These are phyloP conservation scores for Crenichthys baileyi DNA, from an alignment of 2,797 vertebrate genomes.

Conservation along the genomic window DNA sequence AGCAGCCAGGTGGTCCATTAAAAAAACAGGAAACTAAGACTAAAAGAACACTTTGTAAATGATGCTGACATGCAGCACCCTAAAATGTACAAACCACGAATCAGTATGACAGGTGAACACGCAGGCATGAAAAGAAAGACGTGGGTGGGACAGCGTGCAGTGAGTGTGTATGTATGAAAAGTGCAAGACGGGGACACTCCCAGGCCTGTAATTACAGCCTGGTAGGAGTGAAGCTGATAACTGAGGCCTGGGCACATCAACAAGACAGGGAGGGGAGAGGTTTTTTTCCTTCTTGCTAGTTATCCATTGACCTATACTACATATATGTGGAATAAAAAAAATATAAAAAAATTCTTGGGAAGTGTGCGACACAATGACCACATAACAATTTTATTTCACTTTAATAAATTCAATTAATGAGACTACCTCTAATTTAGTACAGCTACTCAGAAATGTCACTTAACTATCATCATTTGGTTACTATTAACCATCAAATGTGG, in stretches of 20 bases:
- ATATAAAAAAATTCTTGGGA: not conserved
- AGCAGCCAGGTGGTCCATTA: constrained; percentile 39
- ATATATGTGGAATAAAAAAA: not conserved
- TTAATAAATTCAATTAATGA: not conserved
- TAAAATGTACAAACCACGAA: constrained; percentile 22
- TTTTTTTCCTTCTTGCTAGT: not conserved
- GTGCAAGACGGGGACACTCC: constrained; percentile 57
- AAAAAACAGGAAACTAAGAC: constrained; percentile 19
- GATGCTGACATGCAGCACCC: constrained; percentile 7
- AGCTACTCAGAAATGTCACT: not conserved
- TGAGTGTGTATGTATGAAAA: constrained; percentile 23
- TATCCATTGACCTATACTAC: not conserved
- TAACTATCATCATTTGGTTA: not conserved
- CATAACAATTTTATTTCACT: not conserved
- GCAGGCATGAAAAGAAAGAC: constrained; percentile 33
- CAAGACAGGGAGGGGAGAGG: constrained; percentile 24
- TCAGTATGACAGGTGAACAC: constrained; percentile 46
- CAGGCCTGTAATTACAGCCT: constrained; percentile 77
- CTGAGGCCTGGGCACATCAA: constrained; percentile 64
- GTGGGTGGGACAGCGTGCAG: constrained; percentile 30
- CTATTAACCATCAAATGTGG: not conserved
- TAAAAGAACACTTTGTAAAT: not conserved
- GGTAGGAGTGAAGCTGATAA: constrained; percentile 79
- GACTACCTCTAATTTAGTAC: not conserved
- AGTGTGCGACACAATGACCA: not conserved